Evolutionary conservation across 1,140 invertebrate genomes (phyloP).

Genomic region (Diabrotica undecimpunctata): DNA sequence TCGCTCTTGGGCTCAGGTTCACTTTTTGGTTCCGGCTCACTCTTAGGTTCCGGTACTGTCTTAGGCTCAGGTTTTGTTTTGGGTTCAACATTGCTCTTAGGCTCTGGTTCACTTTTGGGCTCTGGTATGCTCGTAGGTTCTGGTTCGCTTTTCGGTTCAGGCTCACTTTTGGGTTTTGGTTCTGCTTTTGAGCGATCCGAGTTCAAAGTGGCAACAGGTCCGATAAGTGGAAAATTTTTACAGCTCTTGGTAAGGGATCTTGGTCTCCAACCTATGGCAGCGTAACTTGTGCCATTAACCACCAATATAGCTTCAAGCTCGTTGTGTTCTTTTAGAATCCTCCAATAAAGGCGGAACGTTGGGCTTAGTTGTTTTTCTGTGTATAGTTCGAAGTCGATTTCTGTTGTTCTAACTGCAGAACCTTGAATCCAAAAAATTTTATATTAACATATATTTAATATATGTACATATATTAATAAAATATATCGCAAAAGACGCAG

Average conservation of each 20-base stretch:
- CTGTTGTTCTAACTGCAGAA: constrained; percentile 61
- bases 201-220: constrained; percentile 32
- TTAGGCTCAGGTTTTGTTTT: constrained; percentile 45
- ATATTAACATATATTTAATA: no score
- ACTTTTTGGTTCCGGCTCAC: constrained; percentile 37
- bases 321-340: constrained; percentile 70
- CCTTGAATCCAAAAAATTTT: constrained; percentile 46
- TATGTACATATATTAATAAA: no score
- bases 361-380: constrained; percentile 66
- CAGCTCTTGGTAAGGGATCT: constrained; percentile 66
- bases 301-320: constrained; percentile 83
- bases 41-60: constrained; percentile 42
- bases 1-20: constrained; percentile 45
- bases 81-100: constrained; percentile 47
- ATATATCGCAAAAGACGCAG: no score
- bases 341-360: constrained; percentile 76
- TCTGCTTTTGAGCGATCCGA: constrained; percentile 40
- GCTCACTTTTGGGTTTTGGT: constrained; percentile 47
- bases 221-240: constrained; percentile 69
- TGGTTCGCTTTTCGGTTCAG: constrained; percentile 45
- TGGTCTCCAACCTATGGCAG: constrained; percentile 82
- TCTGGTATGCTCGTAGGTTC: constrained; percentile 42
- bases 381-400: constrained; percentile 66
- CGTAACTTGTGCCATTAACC: constrained; percentile 80
- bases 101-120: constrained; percentile 49